These are phyloP conservation scores for Pelochelys cantorii DNA, from an alignment of 2,797 vertebrate genomes.

Conservation along the genomic window DNA sequence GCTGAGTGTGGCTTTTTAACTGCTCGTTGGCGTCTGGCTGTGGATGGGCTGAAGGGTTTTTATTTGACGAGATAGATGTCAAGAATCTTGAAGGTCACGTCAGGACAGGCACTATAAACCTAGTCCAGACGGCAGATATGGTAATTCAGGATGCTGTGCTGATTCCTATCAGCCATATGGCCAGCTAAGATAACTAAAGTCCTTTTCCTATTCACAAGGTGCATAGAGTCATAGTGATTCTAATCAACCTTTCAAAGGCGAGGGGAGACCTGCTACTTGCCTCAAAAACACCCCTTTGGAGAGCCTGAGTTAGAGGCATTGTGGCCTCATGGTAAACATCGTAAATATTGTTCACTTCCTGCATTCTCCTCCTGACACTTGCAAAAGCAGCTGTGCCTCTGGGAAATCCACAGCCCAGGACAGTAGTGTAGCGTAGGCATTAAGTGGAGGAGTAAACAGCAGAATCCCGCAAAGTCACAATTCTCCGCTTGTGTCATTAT, in stretches of 20 bases:
- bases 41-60: neutral
- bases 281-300: neutral
- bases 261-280: neutral
- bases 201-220: neutral
- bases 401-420: neutral
- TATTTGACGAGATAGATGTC: neutral
- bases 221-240: neutral
- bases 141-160: neutral
- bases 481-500: neutral
- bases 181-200: neutral
- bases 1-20: neutral
- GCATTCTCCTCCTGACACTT: neutral
- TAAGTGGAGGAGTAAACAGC: neutral
- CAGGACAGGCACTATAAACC: neutral
- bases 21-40: neutral
- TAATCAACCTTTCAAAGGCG: neutral
- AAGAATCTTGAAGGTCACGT: neutral
- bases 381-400: neutral
- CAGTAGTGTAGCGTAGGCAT: neutral
- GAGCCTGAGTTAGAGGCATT: neutral
- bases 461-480: neutral
- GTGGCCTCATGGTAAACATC: neutral
- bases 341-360: neutral
- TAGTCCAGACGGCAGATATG: neutral
- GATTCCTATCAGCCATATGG: neutral